A percentile compares a stretch with the other conserved stretches of the same genome.
Conservation (phyloP, 2,113 vertebrate genomes). For the Tragulus kanchil region DNA sequence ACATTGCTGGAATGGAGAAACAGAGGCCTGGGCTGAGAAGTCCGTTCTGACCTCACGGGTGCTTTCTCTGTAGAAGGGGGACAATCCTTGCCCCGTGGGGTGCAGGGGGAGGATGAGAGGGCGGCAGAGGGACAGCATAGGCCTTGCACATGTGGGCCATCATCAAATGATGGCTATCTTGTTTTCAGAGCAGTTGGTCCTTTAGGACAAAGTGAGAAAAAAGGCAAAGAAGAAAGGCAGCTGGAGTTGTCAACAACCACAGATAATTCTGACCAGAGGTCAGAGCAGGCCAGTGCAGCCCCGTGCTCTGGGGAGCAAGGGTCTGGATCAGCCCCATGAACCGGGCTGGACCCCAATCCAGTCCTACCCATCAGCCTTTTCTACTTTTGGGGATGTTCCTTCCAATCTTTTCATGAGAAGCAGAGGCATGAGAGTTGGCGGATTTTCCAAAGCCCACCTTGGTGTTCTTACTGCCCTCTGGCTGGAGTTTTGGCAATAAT, state of each 20-base stretch:
- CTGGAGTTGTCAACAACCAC: neutral
- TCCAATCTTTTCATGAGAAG: neutral
- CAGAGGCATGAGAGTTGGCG: neutral
- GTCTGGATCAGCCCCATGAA: too few species aligned
- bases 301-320: accelerated
- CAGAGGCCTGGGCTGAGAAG: neutral
- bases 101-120: neutral
- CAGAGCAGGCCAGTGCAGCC: neutral
- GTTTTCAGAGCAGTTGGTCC: neutral
- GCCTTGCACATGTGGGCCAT: neutral
- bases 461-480: neutral
- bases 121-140: neutral
- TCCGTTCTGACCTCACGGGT: neutral
- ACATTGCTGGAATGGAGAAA: neutral
- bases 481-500: neutral
- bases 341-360: too few species aligned
- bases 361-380: neutral
- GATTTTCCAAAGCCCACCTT: neutral
- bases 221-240: neutral
- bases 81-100: accelerated
- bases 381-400: neutral
- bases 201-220: neutral
- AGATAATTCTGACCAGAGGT: neutral
- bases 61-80: neutral
- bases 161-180: neutral